These are phyloP conservation scores for Ceuthmochares aereus DNA, from an alignment of 2,113 vertebrate genomes.

Conservation along the genomic window DNA sequence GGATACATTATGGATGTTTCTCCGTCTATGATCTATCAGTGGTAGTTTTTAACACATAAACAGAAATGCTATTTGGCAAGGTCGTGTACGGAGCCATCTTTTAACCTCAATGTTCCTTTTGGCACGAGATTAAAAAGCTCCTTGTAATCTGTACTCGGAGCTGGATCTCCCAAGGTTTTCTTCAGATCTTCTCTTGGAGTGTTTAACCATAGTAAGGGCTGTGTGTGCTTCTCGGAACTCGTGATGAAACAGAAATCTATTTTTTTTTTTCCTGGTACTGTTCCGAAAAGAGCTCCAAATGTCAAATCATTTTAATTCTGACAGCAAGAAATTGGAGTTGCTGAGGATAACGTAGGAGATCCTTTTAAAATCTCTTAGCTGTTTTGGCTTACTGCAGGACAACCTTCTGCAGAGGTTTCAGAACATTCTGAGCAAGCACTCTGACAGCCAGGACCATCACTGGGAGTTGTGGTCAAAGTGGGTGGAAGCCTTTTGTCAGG, in stretches of 20 bases:
- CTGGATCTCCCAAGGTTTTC: constrained; percentile 39
- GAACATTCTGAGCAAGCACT: neutral
- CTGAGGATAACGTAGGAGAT: neutral
- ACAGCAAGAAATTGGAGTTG: neutral
- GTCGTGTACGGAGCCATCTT: constrained; percentile 18
- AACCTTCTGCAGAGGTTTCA: neutral
- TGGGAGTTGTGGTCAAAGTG: fast-evolving
- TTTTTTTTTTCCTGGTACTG: neutral
- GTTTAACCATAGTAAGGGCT: neutral
- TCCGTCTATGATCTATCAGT: constrained; percentile 43
- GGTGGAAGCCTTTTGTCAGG: neutral
- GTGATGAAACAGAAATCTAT: neutral
- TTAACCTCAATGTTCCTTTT: constrained; percentile 59
- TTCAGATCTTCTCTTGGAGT: constrained; percentile 20
- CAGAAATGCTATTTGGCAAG: constrained; percentile 58
- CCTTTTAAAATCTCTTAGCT: neutral
- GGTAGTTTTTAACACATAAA: constrained; percentile 54
- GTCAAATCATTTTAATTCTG: neutral
- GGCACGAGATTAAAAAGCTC: constrained; percentile 49
- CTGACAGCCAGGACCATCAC: neutral
- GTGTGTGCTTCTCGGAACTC: neutral
- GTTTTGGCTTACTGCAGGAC: neutral
- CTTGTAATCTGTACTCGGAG: constrained; percentile 10
- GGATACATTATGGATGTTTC: constrained; percentile 52
- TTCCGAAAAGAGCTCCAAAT: neutral